A percentile compares a stretch with the other conserved stretches of the same genome.
These are phyloP conservation scores for Ciconia maguari DNA, from an alignment of 2,113 vertebrate species.

Conservation along the genomic window DNA sequence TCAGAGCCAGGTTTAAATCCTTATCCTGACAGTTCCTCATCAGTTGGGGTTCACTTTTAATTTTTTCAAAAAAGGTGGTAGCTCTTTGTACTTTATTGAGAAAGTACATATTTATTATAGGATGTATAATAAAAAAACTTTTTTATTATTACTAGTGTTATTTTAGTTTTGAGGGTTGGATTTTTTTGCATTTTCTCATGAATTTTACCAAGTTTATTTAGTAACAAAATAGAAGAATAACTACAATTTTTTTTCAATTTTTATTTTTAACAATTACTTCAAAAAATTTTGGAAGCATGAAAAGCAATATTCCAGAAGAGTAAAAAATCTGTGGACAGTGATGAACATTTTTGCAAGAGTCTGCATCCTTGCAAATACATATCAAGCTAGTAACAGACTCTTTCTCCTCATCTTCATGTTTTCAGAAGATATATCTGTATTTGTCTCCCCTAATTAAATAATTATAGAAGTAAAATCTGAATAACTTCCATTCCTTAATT, in stretches of 20 bases:
- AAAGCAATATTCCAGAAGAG: not conserved
- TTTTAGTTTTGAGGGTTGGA: not conserved
- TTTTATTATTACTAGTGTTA: not conserved
- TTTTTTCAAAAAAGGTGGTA: accelerated
- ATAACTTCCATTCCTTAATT: not conserved
- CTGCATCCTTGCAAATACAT: not conserved
- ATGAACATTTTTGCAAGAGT: not conserved
- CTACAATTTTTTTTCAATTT: not conserved
- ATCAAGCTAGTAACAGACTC: not conserved
- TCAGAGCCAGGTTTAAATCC: not conserved
- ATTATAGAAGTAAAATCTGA: not conserved
- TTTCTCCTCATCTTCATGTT: not conserved
- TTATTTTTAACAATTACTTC: not conserved
- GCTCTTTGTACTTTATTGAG: not conserved
- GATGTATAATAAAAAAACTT: not conserved
- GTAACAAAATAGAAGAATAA: not conserved
- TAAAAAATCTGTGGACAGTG: accelerated
- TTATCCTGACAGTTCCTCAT: not conserved
- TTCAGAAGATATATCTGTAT: not conserved
- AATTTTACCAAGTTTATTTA: not conserved
- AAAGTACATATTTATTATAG: not conserved
- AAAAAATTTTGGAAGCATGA: not conserved
- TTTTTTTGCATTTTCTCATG: not conserved
- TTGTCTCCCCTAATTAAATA: not conserved
- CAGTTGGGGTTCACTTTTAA: not conserved